A percentile compares a stretch with the other conserved stretches of the same genome.
Evolutionary conservation across 2,888 invertebrate genomes (phyloP).

Genomic region (Pandemis corylana): DNA sequence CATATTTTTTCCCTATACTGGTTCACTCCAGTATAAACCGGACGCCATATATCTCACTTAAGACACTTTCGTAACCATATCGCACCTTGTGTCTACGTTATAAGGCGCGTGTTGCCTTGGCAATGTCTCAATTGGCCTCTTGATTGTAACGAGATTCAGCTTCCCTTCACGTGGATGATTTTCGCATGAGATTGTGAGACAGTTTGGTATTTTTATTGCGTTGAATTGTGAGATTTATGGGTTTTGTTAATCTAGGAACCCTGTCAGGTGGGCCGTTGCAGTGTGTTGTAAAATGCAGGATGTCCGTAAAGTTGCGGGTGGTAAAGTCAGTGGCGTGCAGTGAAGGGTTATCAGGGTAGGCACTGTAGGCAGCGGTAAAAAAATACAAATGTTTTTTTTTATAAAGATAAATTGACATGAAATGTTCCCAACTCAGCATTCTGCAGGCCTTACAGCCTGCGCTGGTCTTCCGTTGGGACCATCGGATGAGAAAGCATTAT

Average conservation of each 20-base stretch:
- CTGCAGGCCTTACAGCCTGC: no score
- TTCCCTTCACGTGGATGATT: slow-evolving; percentile 63
- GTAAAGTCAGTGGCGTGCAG: no score
- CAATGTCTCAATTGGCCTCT: slow-evolving; percentile 55
- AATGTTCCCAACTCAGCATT: no score
- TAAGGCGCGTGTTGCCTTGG: slow-evolving; percentile 53
- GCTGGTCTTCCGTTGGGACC: no score
- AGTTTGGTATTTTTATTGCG: slow-evolving; percentile 24
- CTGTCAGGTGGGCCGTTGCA: neutral
- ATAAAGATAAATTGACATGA: no score
- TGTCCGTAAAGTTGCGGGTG: no score
- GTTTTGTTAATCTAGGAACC: neutral
- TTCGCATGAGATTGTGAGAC: slow-evolving; percentile 26
- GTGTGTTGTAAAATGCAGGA: no score
- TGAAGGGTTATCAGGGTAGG: no score
- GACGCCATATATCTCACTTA: slow-evolving; percentile 66
- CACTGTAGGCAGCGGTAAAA: no score
- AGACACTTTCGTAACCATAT: slow-evolving; percentile 47
- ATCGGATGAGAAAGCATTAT: no score
- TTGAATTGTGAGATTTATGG: slow-evolving; percentile 18
- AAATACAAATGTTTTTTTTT: no score
- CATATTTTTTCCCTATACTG: slow-evolving; percentile 43
- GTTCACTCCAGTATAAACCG: slow-evolving; percentile 60
- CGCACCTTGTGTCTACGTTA: slow-evolving; percentile 46
- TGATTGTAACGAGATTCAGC: slow-evolving; percentile 56